phyloP scores from a whole-genome alignment of 2,797 vertebrate species.

The Pangasius macronema region DNA sequence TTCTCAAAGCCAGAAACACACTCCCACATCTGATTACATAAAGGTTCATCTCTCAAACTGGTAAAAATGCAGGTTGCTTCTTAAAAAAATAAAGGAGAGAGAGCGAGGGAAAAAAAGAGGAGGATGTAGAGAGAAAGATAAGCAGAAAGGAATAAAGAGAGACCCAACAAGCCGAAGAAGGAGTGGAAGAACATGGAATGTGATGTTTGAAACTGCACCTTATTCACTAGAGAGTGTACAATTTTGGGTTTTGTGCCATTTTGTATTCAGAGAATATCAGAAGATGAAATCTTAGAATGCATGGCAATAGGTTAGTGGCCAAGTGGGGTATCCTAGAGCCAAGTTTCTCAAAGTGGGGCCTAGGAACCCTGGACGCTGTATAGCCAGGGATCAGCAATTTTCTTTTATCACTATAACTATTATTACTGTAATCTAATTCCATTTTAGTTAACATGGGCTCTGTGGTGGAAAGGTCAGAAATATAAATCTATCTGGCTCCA shows the following conservation, averaged over 20 bases:
- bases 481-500: background rate
- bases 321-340: background rate
- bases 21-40: constrained; percentile 24
- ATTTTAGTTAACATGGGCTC: background rate
- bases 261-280: background rate
- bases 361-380: background rate
- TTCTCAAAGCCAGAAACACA: constrained; percentile 4
- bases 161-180: background rate
- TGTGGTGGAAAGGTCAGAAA: background rate
- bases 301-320: background rate
- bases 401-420: background rate
- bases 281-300: too few species aligned
- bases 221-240: background rate
- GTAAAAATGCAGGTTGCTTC: background rate
- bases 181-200: background rate
- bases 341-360: background rate
- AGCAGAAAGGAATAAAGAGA: background rate
- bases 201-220: background rate
- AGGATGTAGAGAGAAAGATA: background rate
- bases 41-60: background rate
- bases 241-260: background rate
- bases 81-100: background rate
- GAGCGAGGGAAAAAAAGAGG: background rate
- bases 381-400: background rate
- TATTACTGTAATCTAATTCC: background rate